Base-by-base conservation (phyloP, 1,140 invertebrate genomes). In the Euwallacea fornicatus region DNA sequence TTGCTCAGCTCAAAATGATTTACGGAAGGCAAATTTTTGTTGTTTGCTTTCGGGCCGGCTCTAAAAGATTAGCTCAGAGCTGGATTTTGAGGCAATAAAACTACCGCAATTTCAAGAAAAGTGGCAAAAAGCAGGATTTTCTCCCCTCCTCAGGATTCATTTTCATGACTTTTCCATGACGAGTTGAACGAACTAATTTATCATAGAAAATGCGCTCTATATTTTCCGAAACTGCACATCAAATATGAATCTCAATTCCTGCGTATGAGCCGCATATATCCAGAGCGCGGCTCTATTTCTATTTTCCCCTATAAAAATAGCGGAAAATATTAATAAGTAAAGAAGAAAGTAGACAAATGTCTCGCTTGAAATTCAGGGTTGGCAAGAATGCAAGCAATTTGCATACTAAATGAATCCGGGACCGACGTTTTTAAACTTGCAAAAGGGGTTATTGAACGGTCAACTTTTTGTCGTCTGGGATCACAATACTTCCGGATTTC, bases 351-450 rank as follows among this genome's bases (percentile, higher is more conserved):
- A 33, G 15, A 54, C 62, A 65, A 53, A 65, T 33, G 47, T 53
- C 46, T 65, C 11, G 41, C 47, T 2, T 16, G 21, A 4, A 65
- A 54, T 50, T 10, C 42, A 42, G 42, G 9, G 8, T 41, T 65
- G 21, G n/a, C 50, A 65, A 65, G 62, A 65, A 65, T 65, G 33
- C 62, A 50, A 65, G 62, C 62, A 65, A 65, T 63, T 63, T 63
- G 44, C 60, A 63, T 63, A 63, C 13, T 63, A 63, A 63, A 63
- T 46, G 60, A 46, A 46, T 44, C 60, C 42, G 46, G 43, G 15
- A 42, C 16, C 42, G 42, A 13, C 42, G 16, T 63, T 63, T 46
- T 63, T 44, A 63, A 44, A 11, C 42, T 63, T 63, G 46, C 46
- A 41, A 46, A 15, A 33, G 13, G 60, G 43, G 60, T 63, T 47